These are phyloP conservation scores for Pseudanteris insignis DNA, from an alignment of 2,888 invertebrate species.

Conservation along the genomic window DNA sequence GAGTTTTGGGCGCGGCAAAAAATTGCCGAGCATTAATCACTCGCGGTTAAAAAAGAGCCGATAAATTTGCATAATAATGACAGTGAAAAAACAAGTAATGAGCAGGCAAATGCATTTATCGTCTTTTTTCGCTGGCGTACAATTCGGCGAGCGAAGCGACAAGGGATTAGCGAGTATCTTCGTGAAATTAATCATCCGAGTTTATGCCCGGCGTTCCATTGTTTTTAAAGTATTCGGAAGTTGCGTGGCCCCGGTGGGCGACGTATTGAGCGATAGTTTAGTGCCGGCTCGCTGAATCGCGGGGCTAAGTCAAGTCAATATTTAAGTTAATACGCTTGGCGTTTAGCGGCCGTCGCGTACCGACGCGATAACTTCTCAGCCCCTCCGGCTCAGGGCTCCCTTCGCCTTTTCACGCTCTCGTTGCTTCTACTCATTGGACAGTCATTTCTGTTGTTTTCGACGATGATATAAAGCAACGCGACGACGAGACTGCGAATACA, in stretches of 20 bases:
- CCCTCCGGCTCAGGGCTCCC: constrained; percentile 11
- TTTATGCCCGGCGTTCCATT: constrained; percentile 31
- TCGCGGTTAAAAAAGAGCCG: constrained; percentile 15
- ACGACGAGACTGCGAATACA: constrained; percentile 40
- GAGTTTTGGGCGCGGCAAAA: too few species aligned
- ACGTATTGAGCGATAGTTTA: constrained; percentile 56
- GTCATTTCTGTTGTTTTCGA: constrained; percentile 44
- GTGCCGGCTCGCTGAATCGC: constrained; percentile 53
- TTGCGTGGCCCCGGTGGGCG: constrained; percentile 34
- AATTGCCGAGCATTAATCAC: constrained; percentile 36
- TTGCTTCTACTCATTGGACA: constrained; percentile 31
- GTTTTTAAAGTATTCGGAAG: constrained; percentile 41
- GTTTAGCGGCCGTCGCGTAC: constrained; percentile 44
- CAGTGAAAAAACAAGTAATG: constrained; percentile 28
- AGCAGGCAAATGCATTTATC: constrained; percentile 34
- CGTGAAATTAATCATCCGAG: constrained; percentile 37
- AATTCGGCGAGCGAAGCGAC: constrained; percentile 17
- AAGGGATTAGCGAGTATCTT: constrained; percentile 34
- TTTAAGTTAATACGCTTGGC: constrained; percentile 55
- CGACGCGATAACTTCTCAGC: constrained; percentile 9
- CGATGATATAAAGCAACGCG: constrained; percentile 37
- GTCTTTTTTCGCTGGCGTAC: constrained; percentile 26
- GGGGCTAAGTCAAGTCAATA: constrained; percentile 56
- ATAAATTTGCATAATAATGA: constrained; percentile 35
- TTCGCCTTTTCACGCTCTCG: constrained; percentile 7